Evolutionary conservation across 2,888 invertebrate genomes (phyloP), one percentile per base, ranked within the genome.

Genomic region (Polia nebulosa): DNA sequence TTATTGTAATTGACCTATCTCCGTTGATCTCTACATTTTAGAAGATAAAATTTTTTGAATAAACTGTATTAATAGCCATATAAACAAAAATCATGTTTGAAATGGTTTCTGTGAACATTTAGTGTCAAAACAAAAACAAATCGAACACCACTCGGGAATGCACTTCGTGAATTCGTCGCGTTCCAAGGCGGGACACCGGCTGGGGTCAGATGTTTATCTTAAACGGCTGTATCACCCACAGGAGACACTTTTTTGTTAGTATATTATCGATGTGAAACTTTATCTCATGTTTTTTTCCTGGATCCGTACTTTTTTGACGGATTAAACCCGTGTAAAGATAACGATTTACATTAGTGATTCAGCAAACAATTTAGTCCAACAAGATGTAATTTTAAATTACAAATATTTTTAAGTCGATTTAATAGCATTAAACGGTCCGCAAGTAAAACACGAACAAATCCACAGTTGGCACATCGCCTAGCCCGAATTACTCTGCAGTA

Each of bases 181-280:
- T 91, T 92, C 93, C 92, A 83, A 87, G 89, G 85, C 89, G 90
- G 88, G 90, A 89, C 92, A 85, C 90, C 88, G 82, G 89, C 88
- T 87, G 88, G 92, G 95, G 93, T 94, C 95, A 94, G 95, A 95
- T 95, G 91, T 80, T 93, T 95, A 95, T 95, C 95, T 94, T 94
- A 94, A 95, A 94, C 94, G 94, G 91, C 94, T 95, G 95, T 95
- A 94, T 95, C 95, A 95, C 94, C 92, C 93, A 89, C 91, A 84
- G 90, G 92, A 94, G 94, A 95, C 94, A 95, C 94, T 94, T 95
- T 95, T 95, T 94, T 94, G 92, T 94, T 87, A 92, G 88, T 85
- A 91, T 93, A 93, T 93, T 92, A 93, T 93, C 90, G 90, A 93
- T 87, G 87, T 89, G 88, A 90, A 91, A 90, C 89, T 88, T 92